phyloP scores from a whole-genome alignment of 2,113 vertebrate species.

The Brachionichthys hirsutus region DNA sequence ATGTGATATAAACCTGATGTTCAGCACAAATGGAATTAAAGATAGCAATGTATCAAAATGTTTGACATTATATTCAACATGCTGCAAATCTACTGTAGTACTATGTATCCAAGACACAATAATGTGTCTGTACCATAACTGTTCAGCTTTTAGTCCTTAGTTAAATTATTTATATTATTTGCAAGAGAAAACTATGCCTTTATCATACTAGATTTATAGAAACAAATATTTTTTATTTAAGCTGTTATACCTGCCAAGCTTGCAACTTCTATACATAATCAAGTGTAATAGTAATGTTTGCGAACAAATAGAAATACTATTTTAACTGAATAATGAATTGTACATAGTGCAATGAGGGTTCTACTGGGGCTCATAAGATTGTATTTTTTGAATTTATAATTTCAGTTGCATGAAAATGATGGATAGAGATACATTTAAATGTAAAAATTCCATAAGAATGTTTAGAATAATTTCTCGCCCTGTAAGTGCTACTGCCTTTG shows the following conservation, averaged over 20 bases:
- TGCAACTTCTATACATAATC: constrained; percentile 83
- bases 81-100: constrained; percentile 89
- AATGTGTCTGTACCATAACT: constrained; percentile 79
- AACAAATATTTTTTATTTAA: constrained; percentile 66
- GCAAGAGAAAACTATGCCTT: constrained; percentile 80
- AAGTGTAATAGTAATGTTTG: constrained; percentile 76
- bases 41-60: constrained; percentile 80
- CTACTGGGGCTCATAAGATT: constrained; percentile 59
- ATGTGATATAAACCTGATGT: constrained; percentile 79
- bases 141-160: constrained; percentile 82
- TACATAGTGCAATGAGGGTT: constrained; percentile 64
- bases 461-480: constrained; percentile 79
- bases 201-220: constrained; percentile 82
- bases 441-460: constrained; percentile 77
- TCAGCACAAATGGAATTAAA: constrained; percentile 64
- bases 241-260: constrained; percentile 81
- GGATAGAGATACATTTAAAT: constrained; percentile 75
- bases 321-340: constrained; percentile 75
- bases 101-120: constrained; percentile 79
- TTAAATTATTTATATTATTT: constrained; percentile 86
- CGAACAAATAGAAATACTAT: constrained; percentile 68
- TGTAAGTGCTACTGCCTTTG: constrained; percentile 91
- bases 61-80: constrained; percentile 77
- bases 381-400: constrained; percentile 75
- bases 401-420: constrained; percentile 73